Evolutionary conservation across 2,113 vertebrate species (phyloP).

Genomic region (Amphiprion ocellaris): DNA sequence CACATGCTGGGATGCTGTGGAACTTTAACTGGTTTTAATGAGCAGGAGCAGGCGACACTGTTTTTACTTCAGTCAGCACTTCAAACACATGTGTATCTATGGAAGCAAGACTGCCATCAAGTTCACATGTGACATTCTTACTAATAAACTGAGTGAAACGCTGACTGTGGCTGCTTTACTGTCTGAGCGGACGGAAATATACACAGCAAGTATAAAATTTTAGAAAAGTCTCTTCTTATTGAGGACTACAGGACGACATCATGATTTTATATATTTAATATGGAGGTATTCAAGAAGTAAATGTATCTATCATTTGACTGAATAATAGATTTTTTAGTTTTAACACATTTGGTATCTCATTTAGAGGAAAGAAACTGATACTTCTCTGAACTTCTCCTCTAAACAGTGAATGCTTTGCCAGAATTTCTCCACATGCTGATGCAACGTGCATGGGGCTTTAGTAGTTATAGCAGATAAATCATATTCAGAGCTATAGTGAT

Average conservation of each 20-base stretch:
- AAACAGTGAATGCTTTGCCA: background rate
- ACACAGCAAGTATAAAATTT: background rate
- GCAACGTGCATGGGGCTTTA: no score
- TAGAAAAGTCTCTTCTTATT: background rate
- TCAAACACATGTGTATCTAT: slow-evolving; percentile 60
- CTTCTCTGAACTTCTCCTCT: no score
- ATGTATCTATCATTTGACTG: no score
- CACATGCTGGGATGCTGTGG: slow-evolving; percentile 67
- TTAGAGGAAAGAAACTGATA: background rate
- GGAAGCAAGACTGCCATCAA: slow-evolving; percentile 17
- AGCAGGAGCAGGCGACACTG: slow-evolving; percentile 32
- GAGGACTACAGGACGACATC: background rate
- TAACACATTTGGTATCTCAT: background rate
- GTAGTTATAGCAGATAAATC: no score
- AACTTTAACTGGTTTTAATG: slow-evolving; percentile 68
- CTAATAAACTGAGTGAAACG: slow-evolving; percentile 15
- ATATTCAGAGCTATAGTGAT: no score
- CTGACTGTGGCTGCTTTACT: slow-evolving; percentile 7
- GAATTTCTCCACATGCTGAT: no score
- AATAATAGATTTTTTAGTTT: no score
- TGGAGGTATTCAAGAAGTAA: no score
- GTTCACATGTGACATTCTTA: slow-evolving; percentile 31
- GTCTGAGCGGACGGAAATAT: slow-evolving; percentile 5
- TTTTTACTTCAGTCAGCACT: slow-evolving; percentile 65
- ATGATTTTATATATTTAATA: no score